Evolutionary conservation across 2,113 vertebrate species (phyloP).

Genomic region (Amblyopsis rosae): DNA sequence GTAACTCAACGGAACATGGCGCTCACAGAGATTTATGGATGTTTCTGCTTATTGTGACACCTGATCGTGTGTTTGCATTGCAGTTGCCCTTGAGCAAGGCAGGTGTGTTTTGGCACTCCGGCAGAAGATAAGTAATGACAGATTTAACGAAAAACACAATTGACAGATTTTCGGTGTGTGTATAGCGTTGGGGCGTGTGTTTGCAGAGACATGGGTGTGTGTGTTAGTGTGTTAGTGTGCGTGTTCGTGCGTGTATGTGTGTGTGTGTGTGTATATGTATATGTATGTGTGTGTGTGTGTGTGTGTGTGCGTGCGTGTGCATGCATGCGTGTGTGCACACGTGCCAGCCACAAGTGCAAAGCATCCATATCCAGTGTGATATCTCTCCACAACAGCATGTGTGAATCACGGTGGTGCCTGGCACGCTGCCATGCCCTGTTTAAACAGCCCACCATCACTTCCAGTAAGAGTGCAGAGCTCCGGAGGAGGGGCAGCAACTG

Average conservation of each 20-base stretch:
- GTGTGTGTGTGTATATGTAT: no score
- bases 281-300: background rate
- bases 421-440: constrained; percentile 48
- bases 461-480: constrained; percentile 78
- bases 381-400: constrained; percentile 8
- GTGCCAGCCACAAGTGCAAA: constrained; percentile 17
- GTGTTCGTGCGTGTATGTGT: background rate
- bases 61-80: background rate
- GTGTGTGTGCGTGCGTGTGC: constrained; percentile 8
- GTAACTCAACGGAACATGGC: constrained; percentile 25
- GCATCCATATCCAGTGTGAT: constrained; percentile 29
- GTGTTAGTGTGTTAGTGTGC: background rate
- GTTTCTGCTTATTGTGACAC: constrained; percentile 30
- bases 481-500: constrained; percentile 1
- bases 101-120: constrained; percentile 6
- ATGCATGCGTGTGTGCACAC: constrained; percentile 15
- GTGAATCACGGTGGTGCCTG: constrained; percentile 53
- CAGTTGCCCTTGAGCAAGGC: constrained; percentile 6
- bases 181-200: constrained; percentile 13
- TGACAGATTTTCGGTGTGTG: no score
- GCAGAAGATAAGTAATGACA: no score
- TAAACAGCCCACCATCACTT: constrained; percentile 65
- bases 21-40: constrained; percentile 45
- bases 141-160: no score
- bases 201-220: background rate